Evolutionary conservation across 2,888 invertebrate genomes (phyloP).

Genomic region (Hirtodrosophila duncani): DNA sequence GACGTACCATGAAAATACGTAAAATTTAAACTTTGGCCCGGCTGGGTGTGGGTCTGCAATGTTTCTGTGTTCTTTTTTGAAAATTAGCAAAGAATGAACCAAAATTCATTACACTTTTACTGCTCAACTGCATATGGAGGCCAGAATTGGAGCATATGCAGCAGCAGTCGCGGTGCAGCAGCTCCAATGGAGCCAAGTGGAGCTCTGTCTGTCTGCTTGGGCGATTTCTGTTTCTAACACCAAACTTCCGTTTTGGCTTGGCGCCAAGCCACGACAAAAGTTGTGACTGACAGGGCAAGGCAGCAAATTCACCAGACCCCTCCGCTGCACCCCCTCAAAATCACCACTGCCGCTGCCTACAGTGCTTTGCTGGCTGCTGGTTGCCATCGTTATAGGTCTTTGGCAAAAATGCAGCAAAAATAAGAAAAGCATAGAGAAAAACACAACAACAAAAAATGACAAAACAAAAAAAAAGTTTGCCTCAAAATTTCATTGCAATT

Average conservation of each 20-base stretch:
- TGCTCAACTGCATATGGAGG: conserved; percentile 19
- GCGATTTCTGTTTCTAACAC: conserved; percentile 70
- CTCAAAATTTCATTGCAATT: conserved; percentile 72
- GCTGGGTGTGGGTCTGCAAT: conserved; percentile 2
- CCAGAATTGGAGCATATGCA: neutral
- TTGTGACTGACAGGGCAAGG: conserved; percentile 60
- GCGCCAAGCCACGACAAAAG: conserved; percentile 69
- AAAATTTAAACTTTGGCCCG: too few relatives aligned
- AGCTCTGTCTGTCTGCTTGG: too few relatives aligned
- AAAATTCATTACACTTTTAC: conserved; percentile 35
- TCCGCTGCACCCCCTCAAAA: conserved; percentile 9
- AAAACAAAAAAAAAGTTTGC: conserved; percentile 33
- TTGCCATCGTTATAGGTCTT: conserved; percentile 52
- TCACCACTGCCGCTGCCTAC: conserved; percentile 16
- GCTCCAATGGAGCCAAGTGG: too few relatives aligned
- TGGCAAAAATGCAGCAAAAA: conserved; percentile 27
- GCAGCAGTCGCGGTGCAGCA: too few relatives aligned
- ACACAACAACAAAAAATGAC: neutral
- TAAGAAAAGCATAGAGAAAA: neutral
- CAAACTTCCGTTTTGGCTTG: conserved; percentile 66
- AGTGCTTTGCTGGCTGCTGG: conserved; percentile 33
- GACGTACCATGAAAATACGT: too few relatives aligned
- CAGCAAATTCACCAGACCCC: conserved; percentile 12
- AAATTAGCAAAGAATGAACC: conserved; percentile 26
- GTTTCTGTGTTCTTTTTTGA: conserved; percentile 12